A percentile compares a stretch with the other conserved stretches of the same genome.
phyloP scores from a whole-genome alignment of 2,888 invertebrate species.

The Campoplex nolae region DNA sequence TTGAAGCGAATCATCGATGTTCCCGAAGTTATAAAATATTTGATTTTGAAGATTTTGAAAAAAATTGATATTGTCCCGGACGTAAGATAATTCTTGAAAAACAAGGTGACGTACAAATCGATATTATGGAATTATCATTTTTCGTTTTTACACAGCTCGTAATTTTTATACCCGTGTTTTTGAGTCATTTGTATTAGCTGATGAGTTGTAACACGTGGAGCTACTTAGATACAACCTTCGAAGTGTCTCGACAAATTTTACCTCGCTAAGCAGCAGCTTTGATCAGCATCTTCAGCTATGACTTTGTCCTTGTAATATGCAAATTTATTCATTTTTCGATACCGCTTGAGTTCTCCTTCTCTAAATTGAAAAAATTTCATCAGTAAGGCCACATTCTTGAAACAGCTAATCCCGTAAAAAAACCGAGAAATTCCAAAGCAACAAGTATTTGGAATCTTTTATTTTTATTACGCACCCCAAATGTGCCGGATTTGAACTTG shows the following conservation, averaged over 20 bases:
- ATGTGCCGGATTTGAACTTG: not conserved
- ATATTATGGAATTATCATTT: not conserved
- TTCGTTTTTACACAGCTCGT: not conserved
- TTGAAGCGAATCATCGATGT: not conserved
- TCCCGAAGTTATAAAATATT: not conserved
- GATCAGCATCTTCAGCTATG: conserved; percentile 2
- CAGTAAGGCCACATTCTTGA: conserved; percentile 4
- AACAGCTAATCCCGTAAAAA: not conserved
- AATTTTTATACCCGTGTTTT: not conserved
- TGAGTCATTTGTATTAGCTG: not conserved
- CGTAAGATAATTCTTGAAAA: not conserved
- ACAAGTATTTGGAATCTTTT: not conserved
- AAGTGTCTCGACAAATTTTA: conserved; percentile 5
- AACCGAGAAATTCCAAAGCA: not conserved
- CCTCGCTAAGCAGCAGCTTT: not conserved
- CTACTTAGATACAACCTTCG: conserved; percentile 10
- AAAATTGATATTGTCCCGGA: not conserved
- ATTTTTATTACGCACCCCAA: not conserved
- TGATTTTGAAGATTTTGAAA: not conserved
- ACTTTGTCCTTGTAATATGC: conserved; percentile 30
- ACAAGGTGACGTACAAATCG: not conserved
- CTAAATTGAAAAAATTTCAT: not conserved
- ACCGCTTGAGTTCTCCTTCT: not conserved
- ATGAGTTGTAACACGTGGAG: conserved; percentile 51
- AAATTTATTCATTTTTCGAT: conserved; percentile 42